These are phyloP conservation scores for Pseudotriccus pelzelni DNA, from an alignment of 2,797 vertebrate genomes.

Conservation along the genomic window DNA sequence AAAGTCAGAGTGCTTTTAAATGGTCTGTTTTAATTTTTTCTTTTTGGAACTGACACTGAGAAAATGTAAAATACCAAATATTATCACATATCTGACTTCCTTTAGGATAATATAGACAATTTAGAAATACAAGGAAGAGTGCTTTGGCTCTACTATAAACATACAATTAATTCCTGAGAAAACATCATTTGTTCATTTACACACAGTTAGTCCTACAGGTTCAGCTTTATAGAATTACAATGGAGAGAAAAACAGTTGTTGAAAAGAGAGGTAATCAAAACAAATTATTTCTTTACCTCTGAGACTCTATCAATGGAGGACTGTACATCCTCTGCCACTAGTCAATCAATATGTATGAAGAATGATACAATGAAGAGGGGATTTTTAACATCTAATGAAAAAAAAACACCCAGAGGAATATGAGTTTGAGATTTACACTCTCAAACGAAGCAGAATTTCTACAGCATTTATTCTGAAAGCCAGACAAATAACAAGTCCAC, in stretches of 20 bases:
- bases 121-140: not conserved
- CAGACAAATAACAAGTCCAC: slow-evolving; percentile 30
- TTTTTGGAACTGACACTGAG: not conserved
- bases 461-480: slow-evolving; percentile 7
- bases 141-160: not conserved
- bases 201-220: not conserved
- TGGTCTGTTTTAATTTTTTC: not conserved
- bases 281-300: not conserved
- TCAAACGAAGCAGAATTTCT: slow-evolving; percentile 12
- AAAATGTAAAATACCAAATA: not conserved
- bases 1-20: not conserved
- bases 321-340: not conserved
- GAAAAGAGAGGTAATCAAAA: not conserved
- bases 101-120: not conserved
- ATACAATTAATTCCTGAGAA: not conserved
- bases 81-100: not conserved
- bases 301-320: not conserved
- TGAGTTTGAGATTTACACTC: not conserved
- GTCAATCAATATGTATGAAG: slow-evolving; percentile 33
- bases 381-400: slow-evolving; percentile 29
- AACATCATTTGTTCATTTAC: not conserved
- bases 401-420: slow-evolving; percentile 24
- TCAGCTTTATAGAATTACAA: not conserved
- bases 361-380: not conserved
- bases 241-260: not conserved